Conservation (phyloP, 2,113 vertebrate species). For the Megaleporinus macrocephalus region DNA sequence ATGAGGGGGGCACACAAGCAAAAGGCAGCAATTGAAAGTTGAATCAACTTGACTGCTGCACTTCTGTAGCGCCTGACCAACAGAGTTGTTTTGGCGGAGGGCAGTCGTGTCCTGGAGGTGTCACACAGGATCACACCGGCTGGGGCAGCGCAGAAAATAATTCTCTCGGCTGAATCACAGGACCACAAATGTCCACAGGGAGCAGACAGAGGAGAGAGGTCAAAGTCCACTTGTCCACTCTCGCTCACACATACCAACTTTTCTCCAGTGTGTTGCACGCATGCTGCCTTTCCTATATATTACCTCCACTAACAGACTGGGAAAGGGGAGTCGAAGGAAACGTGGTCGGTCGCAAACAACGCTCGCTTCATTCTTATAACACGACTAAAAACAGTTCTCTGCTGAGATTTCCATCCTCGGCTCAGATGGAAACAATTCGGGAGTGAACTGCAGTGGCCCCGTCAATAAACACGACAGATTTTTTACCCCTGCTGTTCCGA, state of each 20-base stretch:
- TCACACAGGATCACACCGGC: neutral
- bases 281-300: neutral
- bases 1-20: neutral
- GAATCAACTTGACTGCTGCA: neutral
- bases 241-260: neutral
- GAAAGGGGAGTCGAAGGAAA: neutral
- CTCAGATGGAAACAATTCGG: conserved; percentile 50
- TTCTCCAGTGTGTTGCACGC: neutral
- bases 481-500: conserved; percentile 46
- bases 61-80: neutral
- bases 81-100: neutral
- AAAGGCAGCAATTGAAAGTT: neutral
- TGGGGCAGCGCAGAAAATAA: neutral
- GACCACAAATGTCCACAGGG: neutral
- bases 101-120: neutral
- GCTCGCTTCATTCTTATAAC: conserved; percentile 39
- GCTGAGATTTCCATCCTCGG: conserved; percentile 33
- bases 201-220: conserved; percentile 5
- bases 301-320: neutral
- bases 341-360: conserved; percentile 34
- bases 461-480: conserved; percentile 56
- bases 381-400: conserved; percentile 21
- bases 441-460: conserved; percentile 32
- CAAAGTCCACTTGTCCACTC: neutral
- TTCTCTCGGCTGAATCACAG: conserved; percentile 11